These are phyloP conservation scores for Lithodes maja DNA, from an alignment of 2,888 invertebrate genomes.

Conservation along the genomic window DNA sequence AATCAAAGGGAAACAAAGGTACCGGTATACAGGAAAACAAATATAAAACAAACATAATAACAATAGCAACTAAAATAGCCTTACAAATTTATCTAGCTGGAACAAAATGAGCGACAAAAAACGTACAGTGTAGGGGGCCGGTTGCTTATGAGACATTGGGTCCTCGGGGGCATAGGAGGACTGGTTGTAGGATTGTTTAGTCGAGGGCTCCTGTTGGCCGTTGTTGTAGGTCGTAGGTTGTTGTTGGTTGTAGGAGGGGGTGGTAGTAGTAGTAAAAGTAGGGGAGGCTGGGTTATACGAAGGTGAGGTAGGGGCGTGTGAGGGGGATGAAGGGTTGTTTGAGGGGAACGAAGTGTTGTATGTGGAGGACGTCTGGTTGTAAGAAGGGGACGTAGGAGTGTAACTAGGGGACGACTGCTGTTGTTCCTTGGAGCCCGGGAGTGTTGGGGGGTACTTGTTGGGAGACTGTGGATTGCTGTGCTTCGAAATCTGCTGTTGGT, in stretches of 20 bases:
- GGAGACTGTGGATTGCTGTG: too few relatives aligned
- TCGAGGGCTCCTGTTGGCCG: neutral
- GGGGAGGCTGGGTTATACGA: too few relatives aligned
- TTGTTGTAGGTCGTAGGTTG: neutral
- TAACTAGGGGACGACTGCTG: neutral
- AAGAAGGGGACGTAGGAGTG: neutral
- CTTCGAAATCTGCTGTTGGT: neutral
- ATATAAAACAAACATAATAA: too few relatives aligned
- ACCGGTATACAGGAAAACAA: too few relatives aligned
- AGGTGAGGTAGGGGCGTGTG: neutral
- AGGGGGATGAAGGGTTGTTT: too few relatives aligned
- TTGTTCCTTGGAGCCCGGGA: neutral
- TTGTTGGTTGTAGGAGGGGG: neutral
- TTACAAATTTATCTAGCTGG: too few relatives aligned
- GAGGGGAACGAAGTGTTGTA: neutral
- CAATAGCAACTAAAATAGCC: too few relatives aligned
- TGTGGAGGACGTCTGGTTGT: neutral
- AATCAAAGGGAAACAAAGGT: too few relatives aligned
- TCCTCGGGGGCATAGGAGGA: constrained; percentile 5
- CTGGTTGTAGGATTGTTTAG: neutral
- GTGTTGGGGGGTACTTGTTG: neutral
- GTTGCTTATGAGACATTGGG: neutral
- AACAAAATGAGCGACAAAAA: neutral
- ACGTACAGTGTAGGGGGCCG: constrained; percentile 29
- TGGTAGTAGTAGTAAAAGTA: too few relatives aligned